Evolutionary conservation across 2,113 vertebrate genomes (phyloP).

Genomic region (Dicaeum eximium): DNA sequence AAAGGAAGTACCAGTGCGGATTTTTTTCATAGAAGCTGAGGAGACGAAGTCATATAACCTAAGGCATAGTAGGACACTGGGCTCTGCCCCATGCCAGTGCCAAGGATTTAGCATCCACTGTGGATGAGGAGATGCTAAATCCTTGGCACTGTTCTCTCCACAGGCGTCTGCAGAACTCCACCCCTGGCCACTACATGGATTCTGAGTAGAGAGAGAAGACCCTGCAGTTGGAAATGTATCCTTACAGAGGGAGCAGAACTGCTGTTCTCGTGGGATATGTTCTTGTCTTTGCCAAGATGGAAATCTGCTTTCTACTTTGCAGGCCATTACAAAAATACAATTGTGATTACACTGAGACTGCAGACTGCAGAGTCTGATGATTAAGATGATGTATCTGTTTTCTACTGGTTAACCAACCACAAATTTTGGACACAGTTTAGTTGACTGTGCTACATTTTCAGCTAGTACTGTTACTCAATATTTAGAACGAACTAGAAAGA

Average conservation of each 20-base stretch:
- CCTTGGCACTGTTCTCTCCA: neutral
- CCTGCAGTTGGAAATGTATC: neutral
- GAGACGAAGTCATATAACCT: neutral
- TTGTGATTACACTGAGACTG: neutral
- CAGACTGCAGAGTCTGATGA: neutral
- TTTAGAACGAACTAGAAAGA: neutral
- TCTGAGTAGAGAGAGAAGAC: neutral
- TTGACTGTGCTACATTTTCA: neutral
- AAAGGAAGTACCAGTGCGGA: neutral
- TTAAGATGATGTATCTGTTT: neutral
- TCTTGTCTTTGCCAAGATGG: neutral
- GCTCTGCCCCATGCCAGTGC: neutral
- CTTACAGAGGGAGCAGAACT: neutral
- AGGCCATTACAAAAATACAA: neutral
- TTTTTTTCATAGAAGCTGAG: neutral
- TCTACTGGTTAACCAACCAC: neutral
- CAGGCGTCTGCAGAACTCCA: neutral
- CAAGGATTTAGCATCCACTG: neutral
- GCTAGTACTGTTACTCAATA: neutral
- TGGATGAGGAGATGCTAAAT: neutral
- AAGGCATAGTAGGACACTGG: neutral
- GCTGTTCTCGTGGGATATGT: fast-evolving
- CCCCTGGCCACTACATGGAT: neutral
- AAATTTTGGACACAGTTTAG: neutral
- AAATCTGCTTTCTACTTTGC: neutral